phyloP scores from a whole-genome alignment of 2,888 invertebrate species.

The Eucera pruinosa region DNA sequence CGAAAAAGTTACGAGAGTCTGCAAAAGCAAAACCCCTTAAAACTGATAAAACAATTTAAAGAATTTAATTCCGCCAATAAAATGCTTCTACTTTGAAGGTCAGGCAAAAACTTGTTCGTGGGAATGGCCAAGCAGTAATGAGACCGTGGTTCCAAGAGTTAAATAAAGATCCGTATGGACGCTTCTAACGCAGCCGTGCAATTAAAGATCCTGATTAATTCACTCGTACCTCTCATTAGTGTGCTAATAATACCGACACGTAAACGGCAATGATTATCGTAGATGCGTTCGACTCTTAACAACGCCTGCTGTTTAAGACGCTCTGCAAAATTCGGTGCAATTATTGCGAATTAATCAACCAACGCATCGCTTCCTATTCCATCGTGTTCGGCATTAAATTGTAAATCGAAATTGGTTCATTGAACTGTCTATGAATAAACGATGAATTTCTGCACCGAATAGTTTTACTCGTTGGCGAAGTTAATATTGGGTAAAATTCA shows the following conservation, averaged over 20 bases:
- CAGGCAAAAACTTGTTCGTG: slow-evolving; percentile 8
- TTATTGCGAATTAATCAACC: neutral
- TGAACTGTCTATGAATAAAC: neutral
- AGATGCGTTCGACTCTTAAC: slow-evolving; percentile 8
- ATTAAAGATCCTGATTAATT: slow-evolving; percentile 44
- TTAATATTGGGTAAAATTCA: no score
- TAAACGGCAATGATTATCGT: slow-evolving; percentile 32
- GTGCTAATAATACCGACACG: slow-evolving; percentile 47
- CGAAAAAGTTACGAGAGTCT: no score
- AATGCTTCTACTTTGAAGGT: neutral
- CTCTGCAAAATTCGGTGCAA: no score
- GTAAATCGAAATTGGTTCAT: neutral
- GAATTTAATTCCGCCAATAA: neutral
- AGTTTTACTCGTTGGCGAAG: no score
- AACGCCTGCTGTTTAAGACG: no score
- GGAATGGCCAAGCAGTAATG: neutral
- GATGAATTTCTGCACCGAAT: neutral
- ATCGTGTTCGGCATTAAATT: neutral
- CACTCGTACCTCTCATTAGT: slow-evolving; percentile 47
- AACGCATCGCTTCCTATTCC: neutral
- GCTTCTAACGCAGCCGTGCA: slow-evolving; percentile 13
- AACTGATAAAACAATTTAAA: neutral
- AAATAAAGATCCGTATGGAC: slow-evolving; percentile 18
- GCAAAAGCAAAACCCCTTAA: no score
- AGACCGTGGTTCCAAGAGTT: slow-evolving; percentile 6